A percentile compares a stretch with the other conserved stretches of the same genome.
Conservation (phyloP, 2,888 invertebrate species). For the Elegia similella region DNA sequence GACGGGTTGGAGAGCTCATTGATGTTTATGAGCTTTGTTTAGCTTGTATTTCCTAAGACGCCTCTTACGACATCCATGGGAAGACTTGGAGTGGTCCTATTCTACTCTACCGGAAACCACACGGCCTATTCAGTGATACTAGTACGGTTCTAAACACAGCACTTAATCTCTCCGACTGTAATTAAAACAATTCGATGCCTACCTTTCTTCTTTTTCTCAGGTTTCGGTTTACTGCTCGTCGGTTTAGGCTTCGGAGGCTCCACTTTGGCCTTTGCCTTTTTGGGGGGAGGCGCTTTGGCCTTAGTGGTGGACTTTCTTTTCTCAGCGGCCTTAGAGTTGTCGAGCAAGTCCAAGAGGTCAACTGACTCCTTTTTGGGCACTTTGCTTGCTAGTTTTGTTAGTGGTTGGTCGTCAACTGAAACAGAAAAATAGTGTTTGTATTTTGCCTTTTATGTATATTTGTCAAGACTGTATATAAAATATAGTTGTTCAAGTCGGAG, state of each 20-base stretch:
- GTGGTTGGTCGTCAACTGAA: slow-evolving; percentile 69
- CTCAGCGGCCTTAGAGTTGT: slow-evolving; percentile 50
- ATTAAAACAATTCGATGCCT: slow-evolving; percentile 42
- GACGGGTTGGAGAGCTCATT: too few relatives aligned
- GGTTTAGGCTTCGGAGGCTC: slow-evolving; percentile 50
- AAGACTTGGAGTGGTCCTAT: too few relatives aligned
- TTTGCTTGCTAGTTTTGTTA: slow-evolving; percentile 63
- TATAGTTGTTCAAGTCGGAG: too few relatives aligned
- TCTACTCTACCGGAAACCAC: too few relatives aligned
- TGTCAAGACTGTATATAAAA: too few relatives aligned
- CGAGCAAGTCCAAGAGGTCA: slow-evolving; percentile 56
- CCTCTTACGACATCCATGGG: too few relatives aligned
- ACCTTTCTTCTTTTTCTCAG: slow-evolving; percentile 75
- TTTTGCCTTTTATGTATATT: neutral
- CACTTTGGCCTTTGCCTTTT: slow-evolving; percentile 53
- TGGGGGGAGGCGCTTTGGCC: slow-evolving; percentile 47
- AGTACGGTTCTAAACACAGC: slow-evolving; percentile 32
- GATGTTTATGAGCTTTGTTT: too few relatives aligned
- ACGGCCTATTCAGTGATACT: too few relatives aligned
- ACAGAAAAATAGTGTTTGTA: slow-evolving; percentile 22
- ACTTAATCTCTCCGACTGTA: slow-evolving; percentile 35
- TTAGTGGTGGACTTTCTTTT: slow-evolving; percentile 62
- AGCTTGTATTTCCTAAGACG: too few relatives aligned
- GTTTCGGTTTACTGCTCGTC: slow-evolving; percentile 54
- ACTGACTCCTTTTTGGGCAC: slow-evolving; percentile 66